Percentiles rank a stretch among this genome's conserved stretches.
Evolutionary conservation across 2,113 vertebrate genomes (phyloP).

Genomic region (Centropristis striata): DNA sequence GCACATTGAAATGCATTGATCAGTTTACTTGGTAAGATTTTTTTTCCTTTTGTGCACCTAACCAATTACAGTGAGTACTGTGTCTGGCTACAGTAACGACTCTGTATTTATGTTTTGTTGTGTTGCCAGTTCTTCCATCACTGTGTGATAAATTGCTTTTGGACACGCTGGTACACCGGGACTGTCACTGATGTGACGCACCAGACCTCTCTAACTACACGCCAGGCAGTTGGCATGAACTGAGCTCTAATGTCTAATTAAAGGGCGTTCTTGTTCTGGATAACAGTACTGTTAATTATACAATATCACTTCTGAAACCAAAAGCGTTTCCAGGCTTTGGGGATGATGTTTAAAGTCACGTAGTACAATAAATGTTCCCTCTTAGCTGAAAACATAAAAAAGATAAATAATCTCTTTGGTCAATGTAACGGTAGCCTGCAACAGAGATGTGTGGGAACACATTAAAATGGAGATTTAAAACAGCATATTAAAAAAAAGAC

Average conservation of each 20-base stretch:
- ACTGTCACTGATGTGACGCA: slow-evolving; percentile 15
- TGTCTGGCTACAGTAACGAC: slow-evolving; percentile 12
- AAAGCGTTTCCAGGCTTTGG: background rate
- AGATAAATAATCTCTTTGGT: background rate
- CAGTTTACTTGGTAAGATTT: background rate
- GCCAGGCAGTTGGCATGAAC: slow-evolving; percentile 26
- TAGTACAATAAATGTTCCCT: background rate
- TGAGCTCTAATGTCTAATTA: slow-evolving; percentile 36
- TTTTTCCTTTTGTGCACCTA: slow-evolving; percentile 6
- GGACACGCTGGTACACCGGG: background rate
- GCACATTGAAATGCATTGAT: background rate
- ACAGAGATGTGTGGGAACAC: background rate
- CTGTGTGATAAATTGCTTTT: slow-evolving; percentile 44
- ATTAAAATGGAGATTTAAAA: slow-evolving; percentile 14
- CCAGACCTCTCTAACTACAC: slow-evolving; percentile 10
- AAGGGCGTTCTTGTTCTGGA: slow-evolving; percentile 13
- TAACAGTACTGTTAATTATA: background rate
- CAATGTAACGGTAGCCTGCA: background rate
- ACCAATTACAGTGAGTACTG: background rate
- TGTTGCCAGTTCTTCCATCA: slow-evolving; percentile 33
- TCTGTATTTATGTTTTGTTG: slow-evolving; percentile 19
- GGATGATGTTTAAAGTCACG: background rate
- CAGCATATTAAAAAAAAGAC: background rate
- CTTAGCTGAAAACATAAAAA: slow-evolving; percentile 1
- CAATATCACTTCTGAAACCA: background rate